Base-by-base conservation (phyloP, 2,888 invertebrate genomes). In the Mimas tiliae region DNA sequence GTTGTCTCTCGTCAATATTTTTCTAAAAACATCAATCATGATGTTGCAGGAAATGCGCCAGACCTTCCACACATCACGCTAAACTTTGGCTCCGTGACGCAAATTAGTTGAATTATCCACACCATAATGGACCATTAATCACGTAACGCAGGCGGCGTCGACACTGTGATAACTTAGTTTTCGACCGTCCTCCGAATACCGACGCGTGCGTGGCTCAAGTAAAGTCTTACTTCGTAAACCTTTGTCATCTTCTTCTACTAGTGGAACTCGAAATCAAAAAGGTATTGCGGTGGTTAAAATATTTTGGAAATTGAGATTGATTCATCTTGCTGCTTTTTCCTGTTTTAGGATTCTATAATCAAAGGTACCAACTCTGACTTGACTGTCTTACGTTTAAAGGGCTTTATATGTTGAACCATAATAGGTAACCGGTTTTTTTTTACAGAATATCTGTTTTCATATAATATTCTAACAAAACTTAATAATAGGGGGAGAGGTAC, bases 131-230 rank as follows among this genome's bases (percentile, higher is more conserved):
- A 58, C 38, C 38, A 58, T 64, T 51, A 64, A 64, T 64, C 52
- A 64, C 38, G 38, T 38, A 45, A 52, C 38, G 34, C 51, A 64
- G 51, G 21, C 38, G 34, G 63, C 21, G 50, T 16, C 33, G 64
- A 64, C 64, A 52, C 21, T 2, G 33, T 14, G 64, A 64, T 16
- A 52, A 64, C 51, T 63, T 63, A 51, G 63, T 64, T 64, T 42
- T 52, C 64, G 50, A 38, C 34, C 50, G 9, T 67, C 51, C 65
- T 19, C 11, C 11, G 12, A 12, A 58, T 38, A 16, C 34, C 9
- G 19, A 38, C 11, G 50, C 50, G 50, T 19, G 50, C 50, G 50
- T 19, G 55, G 8, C 55, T 58, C 16, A 58, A 38, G 11, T 38
- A 38, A n/a, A 58, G 3, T n/a, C 27, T 27, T 3, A 27, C 27